A percentile compares a stretch with the other conserved stretches of the same genome.
Conservation (phyloP, 1,140 invertebrate genomes). For the Sipha flava region DNA sequence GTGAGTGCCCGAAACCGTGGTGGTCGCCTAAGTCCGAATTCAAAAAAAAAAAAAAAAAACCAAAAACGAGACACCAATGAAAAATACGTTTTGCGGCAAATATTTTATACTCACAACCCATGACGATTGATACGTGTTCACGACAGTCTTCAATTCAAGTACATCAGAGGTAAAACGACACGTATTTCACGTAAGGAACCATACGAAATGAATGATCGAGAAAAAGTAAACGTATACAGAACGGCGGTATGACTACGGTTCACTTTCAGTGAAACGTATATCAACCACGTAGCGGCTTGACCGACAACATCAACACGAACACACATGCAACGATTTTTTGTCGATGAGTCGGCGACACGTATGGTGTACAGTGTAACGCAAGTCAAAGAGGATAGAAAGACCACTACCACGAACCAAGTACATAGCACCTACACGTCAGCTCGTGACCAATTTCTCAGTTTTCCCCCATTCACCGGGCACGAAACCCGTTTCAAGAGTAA, state of each 20-base stretch:
- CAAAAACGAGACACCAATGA: neutral
- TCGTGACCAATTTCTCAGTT: no score
- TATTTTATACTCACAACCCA: conserved; percentile 20
- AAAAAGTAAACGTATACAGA: neutral
- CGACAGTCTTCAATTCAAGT: neutral
- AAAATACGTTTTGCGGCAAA: neutral
- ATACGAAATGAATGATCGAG: neutral
- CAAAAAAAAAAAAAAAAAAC: neutral
- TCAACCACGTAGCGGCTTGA: conserved; percentile 29
- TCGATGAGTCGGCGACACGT: conserved; percentile 32
- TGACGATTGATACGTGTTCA: neutral
- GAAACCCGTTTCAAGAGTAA: no score
- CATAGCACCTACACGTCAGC: neutral
- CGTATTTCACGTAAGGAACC: conserved; percentile 4
- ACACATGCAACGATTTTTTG: conserved; percentile 32
- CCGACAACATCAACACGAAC: conserved; percentile 28
- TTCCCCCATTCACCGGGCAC: no score
- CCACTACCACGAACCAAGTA: neutral
- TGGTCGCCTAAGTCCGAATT: no score
- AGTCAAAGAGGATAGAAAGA: neutral
- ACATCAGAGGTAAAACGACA: neutral
- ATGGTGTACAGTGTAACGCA: neutral
- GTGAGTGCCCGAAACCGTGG: no score
- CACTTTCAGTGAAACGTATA: neutral
- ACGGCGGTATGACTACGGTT: neutral